A percentile compares a stretch with the other conserved stretches of the same genome.
Conservation (phyloP, 2,113 vertebrate species). For the Thryonomys swinderianus region DNA sequence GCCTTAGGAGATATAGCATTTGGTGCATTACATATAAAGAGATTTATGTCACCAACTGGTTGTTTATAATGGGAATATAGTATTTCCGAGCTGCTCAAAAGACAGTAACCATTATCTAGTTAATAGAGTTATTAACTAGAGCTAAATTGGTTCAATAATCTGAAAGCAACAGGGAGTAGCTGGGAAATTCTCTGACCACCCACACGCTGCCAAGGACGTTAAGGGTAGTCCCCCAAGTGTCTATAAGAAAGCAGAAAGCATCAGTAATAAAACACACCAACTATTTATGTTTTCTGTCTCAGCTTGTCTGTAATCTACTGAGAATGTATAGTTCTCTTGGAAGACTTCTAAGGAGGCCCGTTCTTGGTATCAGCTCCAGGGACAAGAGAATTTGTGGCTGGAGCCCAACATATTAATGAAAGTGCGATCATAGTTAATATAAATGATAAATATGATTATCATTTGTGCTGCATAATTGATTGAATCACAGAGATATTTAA, state of each 20-base stretch:
- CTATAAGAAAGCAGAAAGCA: neutral
- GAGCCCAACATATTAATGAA: neutral
- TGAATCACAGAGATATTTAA: neutral
- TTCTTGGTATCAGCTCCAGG: neutral
- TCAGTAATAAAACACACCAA: conserved; percentile 37
- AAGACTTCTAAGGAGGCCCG: neutral
- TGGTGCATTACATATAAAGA: conserved; percentile 56
- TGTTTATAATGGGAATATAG: conserved; percentile 68
- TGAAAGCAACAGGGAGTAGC: conserved; percentile 63
- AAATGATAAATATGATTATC: neutral
- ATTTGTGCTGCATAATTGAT: neutral
- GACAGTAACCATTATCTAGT: conserved; percentile 70
- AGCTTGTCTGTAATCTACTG: neutral
- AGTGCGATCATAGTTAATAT: neutral
- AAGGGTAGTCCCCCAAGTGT: neutral
- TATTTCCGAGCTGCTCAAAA: conserved; percentile 72
- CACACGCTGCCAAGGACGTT: conserved; percentile 57
- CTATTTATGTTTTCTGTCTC: conserved; percentile 48
- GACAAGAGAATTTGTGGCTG: neutral
- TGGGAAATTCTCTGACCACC: conserved; percentile 68
- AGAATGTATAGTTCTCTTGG: neutral
- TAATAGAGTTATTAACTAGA: conserved; percentile 81
- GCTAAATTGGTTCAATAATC: conserved; percentile 62
- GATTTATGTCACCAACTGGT: conserved; percentile 69
- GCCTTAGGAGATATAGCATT: conserved; percentile 54